Percentiles rank a stretch among this genome's conserved stretches.
Conservation (phyloP, 2,113 vertebrate genomes). For the Craseonycteris thonglongyai region DNA sequence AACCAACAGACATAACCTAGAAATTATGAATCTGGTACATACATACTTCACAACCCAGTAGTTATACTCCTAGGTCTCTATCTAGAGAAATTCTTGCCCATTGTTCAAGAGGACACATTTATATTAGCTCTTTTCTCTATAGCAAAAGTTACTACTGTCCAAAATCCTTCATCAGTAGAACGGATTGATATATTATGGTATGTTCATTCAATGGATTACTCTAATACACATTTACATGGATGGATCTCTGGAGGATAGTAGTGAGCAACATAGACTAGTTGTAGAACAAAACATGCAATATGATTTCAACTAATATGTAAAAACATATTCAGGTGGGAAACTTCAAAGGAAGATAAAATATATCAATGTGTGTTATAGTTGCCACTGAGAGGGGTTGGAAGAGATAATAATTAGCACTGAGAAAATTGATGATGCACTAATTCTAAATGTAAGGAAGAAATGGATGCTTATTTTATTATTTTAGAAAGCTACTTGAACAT, state of each 20-base stretch:
- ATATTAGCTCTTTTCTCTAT: neutral
- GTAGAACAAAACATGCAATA: neutral
- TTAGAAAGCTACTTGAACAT: neutral
- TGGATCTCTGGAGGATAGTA: neutral
- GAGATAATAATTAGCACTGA: neutral
- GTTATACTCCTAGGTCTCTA: neutral
- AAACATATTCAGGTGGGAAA: neutral
- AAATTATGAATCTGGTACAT: neutral
- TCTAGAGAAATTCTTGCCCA: conserved; percentile 5
- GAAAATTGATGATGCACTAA: neutral
- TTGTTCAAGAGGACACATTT: neutral
- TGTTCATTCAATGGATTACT: neutral
- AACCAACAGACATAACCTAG: neutral
- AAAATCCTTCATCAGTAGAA: neutral
- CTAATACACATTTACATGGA: neutral
- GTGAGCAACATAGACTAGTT: neutral
- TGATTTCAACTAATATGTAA: neutral
- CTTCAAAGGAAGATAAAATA: neutral
- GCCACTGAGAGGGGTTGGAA: neutral
- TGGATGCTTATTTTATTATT: neutral
- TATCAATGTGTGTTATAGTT: neutral
- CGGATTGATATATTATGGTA: neutral
- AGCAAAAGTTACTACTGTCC: neutral
- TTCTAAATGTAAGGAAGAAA: neutral
- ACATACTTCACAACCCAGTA: neutral